Base-by-base conservation (phyloP, 2,888 invertebrate species). In the Lordiphosa andalusiaca region DNA sequence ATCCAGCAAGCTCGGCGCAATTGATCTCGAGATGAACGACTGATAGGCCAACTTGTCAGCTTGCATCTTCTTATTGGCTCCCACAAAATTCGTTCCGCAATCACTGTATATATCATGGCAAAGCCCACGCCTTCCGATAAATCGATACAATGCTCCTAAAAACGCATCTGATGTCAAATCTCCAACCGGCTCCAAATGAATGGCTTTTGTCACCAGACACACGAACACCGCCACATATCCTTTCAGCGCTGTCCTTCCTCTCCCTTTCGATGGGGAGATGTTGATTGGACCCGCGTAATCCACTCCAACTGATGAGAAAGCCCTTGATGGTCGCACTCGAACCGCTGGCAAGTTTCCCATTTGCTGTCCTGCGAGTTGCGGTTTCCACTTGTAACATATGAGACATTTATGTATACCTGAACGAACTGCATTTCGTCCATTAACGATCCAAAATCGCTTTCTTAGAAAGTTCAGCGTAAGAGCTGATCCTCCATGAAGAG, bases 151-250 rank as follows among this genome's bases (percentile, higher is more conserved):
- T 6, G 37, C n/a, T 36, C 10, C 36, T 5, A n/a, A n/a, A 36
- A 36, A 36, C 36, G 36, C 37, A 37, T 37, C 37, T 12, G 37
- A 37, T 9, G 37, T 37, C 37, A 37, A 37, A n/a, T 37, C 12
- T 6, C 13, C 37, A 37, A 37, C 5, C 37, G 37, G 12, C 12
- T 37, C 37, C 37, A 37, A 37, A 37, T 37, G 37, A 12, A 37
- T 37, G 37, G 37, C 37, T 38, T 13, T 38, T 13, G 6, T 38
- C 13, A 6, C 13, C 38, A 13, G 38, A 38, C 41, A 41, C 3
- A 41, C 16, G 25, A 41, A 41, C 9, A 41, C 23, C 6, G 19
- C 41, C 6, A 41, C 21, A 21, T 41, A 41, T 21, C 3, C 3
- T 5, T 41, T 23, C 7, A 19, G 19, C 3, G 19, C 41, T 16